Evolutionary conservation across 2,888 invertebrate genomes (phyloP).

Genomic region (Pyralis farinalis): DNA sequence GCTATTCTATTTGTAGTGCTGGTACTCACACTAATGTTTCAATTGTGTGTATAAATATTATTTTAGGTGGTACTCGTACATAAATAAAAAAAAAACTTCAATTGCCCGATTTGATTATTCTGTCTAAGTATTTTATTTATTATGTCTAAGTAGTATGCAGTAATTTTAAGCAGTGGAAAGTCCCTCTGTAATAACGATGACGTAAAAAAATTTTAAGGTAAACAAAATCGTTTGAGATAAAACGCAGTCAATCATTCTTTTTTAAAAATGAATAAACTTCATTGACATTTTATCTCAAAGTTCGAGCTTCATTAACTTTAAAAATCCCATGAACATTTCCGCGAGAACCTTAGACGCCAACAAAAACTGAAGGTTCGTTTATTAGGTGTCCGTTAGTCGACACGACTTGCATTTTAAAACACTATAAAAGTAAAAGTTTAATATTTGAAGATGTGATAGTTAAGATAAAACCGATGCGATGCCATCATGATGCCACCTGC

Average conservation of each 20-base stretch:
- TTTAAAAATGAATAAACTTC: background rate
- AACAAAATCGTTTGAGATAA: no score
- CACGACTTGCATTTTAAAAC: slow-evolving; percentile 66
- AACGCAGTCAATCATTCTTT: background rate
- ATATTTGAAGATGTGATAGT: slow-evolving; percentile 70
- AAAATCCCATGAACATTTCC: slow-evolving; percentile 8
- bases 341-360: slow-evolving; percentile 16
- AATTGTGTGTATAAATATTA: no score
- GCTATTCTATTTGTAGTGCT: no score
- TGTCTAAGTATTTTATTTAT: no score
- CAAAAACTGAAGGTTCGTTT: slow-evolving; percentile 30
- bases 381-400: slow-evolving; percentile 51
- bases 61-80: no score
- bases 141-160: no score
- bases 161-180: no score
- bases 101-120: no score
- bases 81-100: no score
- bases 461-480: slow-evolving; percentile 62
- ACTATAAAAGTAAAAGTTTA: slow-evolving; percentile 75
- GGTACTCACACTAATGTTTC: no score
- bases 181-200: no score
- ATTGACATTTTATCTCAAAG: background rate
- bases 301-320: slow-evolving; percentile 7
- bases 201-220: no score
- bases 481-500: slow-evolving; percentile 67